phyloP scores from a whole-genome alignment of 2,113 vertebrate genomes.

The Dipodomys spectabilis region DNA sequence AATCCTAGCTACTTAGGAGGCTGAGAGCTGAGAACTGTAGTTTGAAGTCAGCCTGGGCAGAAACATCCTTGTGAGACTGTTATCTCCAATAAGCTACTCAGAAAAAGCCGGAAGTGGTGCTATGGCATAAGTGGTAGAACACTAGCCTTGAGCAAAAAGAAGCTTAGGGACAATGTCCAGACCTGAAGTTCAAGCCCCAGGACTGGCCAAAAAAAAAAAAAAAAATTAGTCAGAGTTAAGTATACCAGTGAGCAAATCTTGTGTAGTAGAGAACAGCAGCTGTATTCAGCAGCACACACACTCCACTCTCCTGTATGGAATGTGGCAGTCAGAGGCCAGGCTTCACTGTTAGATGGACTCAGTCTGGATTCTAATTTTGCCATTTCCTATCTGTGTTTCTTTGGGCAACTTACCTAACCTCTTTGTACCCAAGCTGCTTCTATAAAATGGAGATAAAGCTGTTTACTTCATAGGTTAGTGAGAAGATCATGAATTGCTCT shows the following conservation, averaged over 20 bases:
- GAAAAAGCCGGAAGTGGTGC: too few species aligned
- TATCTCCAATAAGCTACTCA: too few species aligned
- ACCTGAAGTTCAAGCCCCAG: too few species aligned
- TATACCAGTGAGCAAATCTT: not conserved
- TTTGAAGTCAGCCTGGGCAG: too few species aligned
- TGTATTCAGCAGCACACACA: not conserved
- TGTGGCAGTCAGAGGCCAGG: not conserved
- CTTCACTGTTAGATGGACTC: not conserved
- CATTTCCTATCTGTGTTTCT: not conserved
- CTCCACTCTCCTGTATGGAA: not conserved
- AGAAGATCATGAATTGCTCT: not conserved
- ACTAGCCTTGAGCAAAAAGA: too few species aligned
- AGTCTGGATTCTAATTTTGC: not conserved
- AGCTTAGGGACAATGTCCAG: too few species aligned
- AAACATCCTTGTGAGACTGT: too few species aligned
- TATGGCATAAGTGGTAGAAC: too few species aligned
- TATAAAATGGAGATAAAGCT: not conserved
- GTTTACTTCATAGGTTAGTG: not conserved
- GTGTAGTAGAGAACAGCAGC: not conserved
- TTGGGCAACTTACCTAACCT: not conserved
- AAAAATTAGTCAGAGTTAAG: not conserved
- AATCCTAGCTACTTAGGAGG: too few species aligned
- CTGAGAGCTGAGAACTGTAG: too few species aligned
- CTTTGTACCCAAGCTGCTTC: not conserved
- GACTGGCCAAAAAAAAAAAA: too few species aligned